Evolutionary conservation across 2,797 vertebrate species (phyloP), one percentile per base, ranked within the genome.

Genomic region (Myotis planiceps): DNA sequence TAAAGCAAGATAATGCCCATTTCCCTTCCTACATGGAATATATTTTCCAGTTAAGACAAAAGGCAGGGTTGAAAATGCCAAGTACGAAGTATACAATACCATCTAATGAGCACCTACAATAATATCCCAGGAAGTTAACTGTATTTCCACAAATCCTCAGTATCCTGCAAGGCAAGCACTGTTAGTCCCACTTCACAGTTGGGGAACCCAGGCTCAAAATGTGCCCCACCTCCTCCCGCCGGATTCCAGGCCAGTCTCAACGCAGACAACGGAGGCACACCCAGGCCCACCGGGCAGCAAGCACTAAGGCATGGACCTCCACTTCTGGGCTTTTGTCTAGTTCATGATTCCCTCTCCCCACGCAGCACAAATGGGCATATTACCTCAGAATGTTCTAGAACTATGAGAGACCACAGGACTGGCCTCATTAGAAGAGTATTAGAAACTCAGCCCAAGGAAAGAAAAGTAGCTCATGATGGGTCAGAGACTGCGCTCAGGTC

Each of bases 51-150:
- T 75, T 45, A 93, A 84, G 90, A 79, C 37, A 93, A 89, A 92
- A 95, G n/a, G 74, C 37, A 71, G 85, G 29, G 71, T 5, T 76
- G 94, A 53, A n/a, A 85, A 92, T 75, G 79, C 87, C 94, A 90
- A 85, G 55, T 55, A 27, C 81, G 47, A 71, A 94, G 47, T 51
- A 55, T 42, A 19, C 66, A 76, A 71, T 68, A 79, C 45, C 21
- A 76, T 37, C 45, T 94, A 92, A 84, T 60, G 19, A 95, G 89
- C 60, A 71, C 55, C 84, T 49, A 49, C 53, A 76, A 90, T 29
- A 60, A 29, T 0, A 8, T 34, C 51, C 58, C 96, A 94, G 80
- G 76, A 60, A 88, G 16, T 78, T 65, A 80, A 92, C 32, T 51
- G 0, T 58, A 66, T 63, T 85, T 75, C 42, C 51, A 42, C 63